Conservation (phyloP, 1,140 invertebrate genomes). For the Aradophagus sp. region DNA sequence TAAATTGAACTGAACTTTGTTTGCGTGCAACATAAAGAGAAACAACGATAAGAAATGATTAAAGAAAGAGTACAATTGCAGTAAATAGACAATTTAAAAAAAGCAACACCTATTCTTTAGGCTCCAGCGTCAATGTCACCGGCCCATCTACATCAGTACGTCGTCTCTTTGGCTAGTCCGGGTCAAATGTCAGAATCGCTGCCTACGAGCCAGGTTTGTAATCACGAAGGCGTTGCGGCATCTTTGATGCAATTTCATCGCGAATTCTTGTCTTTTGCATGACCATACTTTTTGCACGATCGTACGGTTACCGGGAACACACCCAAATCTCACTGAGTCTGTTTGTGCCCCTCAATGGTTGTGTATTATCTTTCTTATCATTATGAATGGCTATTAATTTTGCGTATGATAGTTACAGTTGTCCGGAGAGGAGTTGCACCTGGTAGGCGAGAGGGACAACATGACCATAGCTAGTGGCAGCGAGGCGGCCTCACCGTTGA, state of each 20-base stretch:
- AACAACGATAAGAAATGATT: conserved; percentile 4
- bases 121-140: conserved; percentile 92
- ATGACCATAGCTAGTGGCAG: conserved; percentile 78
- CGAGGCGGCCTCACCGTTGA: conserved; percentile 87
- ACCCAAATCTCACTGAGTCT: conserved; percentile 9
- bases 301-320: conserved; percentile 1
- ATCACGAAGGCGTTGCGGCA: conserved; percentile 26
- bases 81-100: conserved; percentile 19
- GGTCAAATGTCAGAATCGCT: conserved; percentile 84
- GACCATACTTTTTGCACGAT: conserved; percentile 15
- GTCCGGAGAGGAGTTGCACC: conserved; percentile 82
- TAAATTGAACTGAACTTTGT: too few species aligned
- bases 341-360: conserved; percentile 6
- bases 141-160: conserved; percentile 87
- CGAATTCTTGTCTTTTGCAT: conserved; percentile 21
- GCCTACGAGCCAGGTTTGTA: conserved; percentile 85
- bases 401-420: conserved; percentile 78
- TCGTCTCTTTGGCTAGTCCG: conserved; percentile 79
- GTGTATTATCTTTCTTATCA: too few species aligned
- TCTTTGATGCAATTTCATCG: conserved; percentile 30
- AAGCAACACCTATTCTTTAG: conserved; percentile 74
- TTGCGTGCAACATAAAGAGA: neutral
- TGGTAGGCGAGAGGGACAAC: conserved; percentile 79
- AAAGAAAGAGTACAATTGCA: neutral
- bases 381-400: conserved; percentile 16